Base-by-base conservation (phyloP, 2,888 invertebrate genomes). In the Agrotis exclamationis region DNA sequence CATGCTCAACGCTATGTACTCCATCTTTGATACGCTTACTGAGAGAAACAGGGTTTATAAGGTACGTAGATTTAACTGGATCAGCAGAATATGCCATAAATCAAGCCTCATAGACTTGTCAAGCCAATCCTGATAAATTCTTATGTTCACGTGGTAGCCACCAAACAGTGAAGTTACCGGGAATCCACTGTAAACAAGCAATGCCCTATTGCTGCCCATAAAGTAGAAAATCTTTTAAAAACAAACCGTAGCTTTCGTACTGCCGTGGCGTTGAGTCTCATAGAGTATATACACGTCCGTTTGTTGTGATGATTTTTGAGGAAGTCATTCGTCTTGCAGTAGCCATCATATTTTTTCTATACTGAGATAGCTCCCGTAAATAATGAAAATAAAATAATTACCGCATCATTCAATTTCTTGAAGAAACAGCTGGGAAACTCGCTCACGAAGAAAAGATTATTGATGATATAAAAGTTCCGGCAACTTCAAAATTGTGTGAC, bases 1-100 rank as follows among this genome's bases (percentile, higher is more conserved):
- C 39, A 99, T 99, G 98, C 96, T 99, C 57, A 99, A 99, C 93
- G 98, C 98, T 39, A 99, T 99, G 99, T 99, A 99, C 94, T 99
- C 99, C n/a, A 98, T 99, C 86, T 99, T 99, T 89, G 99, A 99
- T 90, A 98, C 97, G 1, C 96, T 99, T 5, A 99, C 99, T 0
- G 99, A 99, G 91, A 96, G 98, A 82, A 99, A 99, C 94, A 97
- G 97, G 57, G 99, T 99, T 7, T 99, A 99, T 91, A 99, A 99
- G 97, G 99, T 99, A 91, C 47, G 81, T 62, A 20, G 39, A 50
- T 3, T 16, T 24, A 3, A 33, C 6, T 33, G n/a, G 2, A 6
- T 5, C 28, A 33, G 5, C 28, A n/a, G 13, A 54, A n/a, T n/a
- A 18, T 28, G 28, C 24, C 5, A 54, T n/a, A n/a, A n/a, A n/a